Base-by-base conservation (phyloP, 1,140 invertebrate species). In the Apis dorsata region DNA sequence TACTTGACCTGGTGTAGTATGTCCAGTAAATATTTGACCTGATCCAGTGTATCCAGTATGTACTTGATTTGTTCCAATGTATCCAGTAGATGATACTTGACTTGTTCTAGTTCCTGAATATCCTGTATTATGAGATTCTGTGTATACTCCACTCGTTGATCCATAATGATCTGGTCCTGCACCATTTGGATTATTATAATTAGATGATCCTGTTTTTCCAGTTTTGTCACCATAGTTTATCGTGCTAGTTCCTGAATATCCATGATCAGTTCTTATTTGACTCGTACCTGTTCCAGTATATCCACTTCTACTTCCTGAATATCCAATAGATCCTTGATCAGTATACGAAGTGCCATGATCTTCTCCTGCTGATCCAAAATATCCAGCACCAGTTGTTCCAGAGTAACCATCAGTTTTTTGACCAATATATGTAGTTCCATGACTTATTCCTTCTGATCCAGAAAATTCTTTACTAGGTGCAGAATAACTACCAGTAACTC, bases 301-400 rank as follows among this genome's bases (percentile, higher is more conserved):
- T 0, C 15, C 28, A 34, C 63, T 66, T 15, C 63, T 15, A 34
- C 15, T 49, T 34, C 15, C 63, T 10, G 34, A 51, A 49, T 28
- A 49, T 63, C 13, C 12, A 57, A n/a, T 8, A 59, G 60, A 75
- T 80, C 83, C 72, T 19, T 55, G 57, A 2, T 12, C 66, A 19
- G 2, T 12, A 8, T 55, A 62, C 57, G 8, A 34, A 51, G 21
- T 53, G 19, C 59, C 59, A 8, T 55, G 21, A 44, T 44, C 34
- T 44, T 7, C 7, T 44, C 34, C 74, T 11, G 34, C 28, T 24
- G 63, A 51, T 63, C 69, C 68, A 7, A 83, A 57, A 9, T 84
- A 82, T 44, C 62, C 86, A 57, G 21, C 49, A 44, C 28, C 72
- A 44, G 24, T 44, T 21, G 63, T 60, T 60, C 72, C 85, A 34